Evolutionary conservation across 2,888 invertebrate species (phyloP), one percentile per base, ranked within the genome.

Genomic region (Hydropsyche betteni): DNA sequence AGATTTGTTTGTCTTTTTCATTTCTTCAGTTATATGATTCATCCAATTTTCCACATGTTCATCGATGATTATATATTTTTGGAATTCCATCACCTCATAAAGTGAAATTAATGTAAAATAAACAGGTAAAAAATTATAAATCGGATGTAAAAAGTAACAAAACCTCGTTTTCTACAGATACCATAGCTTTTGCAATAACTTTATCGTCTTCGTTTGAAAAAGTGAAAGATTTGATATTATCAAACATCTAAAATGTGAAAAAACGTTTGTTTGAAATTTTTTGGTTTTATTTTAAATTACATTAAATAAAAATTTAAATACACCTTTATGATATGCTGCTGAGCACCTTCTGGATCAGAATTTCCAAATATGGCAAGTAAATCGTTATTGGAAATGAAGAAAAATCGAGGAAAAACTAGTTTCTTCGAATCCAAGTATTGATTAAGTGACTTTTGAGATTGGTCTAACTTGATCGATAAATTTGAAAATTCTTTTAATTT

Each of bases 331-430:
- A 97, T 94, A 82, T 97, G 96, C 81, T 96, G 95, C 84, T 97
- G 97, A 7, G 97, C 95, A 81, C 93, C 93, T 73, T 88, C 88
- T 8, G 94, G 92, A 79, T 94, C 93, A 80, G 92, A 94, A 82
- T 94, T 95, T 12, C 97, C 97, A 71, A 97, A 88, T 80, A 97
- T 95, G 2, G 94, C 93, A 6, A 98, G 88, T 80, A 97, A 84
- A 83, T 97, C 97, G 82, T 97, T 96, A 38, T 97, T 97, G 3
- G 97, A 97, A 82, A 97, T 94, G 84, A 97, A 97, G 86, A 94
- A 97, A 85, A 97, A 97, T 71, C 97, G 85, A 2, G 97, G 95
- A 84, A 97, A 97, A 79, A 94, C 90, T 77, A 94, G 90, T 68
- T 97, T 88, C 84, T 97, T 97, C 0, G 93, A 91, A 83, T 95